These are phyloP conservation scores for Euura lappo DNA, from an alignment of 1,140 invertebrate genomes.

Conservation along the genomic window DNA sequence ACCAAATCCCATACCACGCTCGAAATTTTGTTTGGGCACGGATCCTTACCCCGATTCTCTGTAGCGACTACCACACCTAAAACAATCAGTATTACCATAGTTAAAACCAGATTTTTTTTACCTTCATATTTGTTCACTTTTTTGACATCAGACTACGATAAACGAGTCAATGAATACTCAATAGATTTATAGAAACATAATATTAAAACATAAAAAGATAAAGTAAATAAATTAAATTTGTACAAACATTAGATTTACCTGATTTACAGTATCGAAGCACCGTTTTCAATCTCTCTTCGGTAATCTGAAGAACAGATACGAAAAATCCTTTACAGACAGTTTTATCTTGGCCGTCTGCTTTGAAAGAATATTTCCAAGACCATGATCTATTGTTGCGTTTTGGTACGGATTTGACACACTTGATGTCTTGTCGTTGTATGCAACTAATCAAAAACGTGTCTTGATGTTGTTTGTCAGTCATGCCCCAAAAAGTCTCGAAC, in stretches of 20 bases:
- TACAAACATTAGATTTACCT: background rate
- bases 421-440: conserved; percentile 2
- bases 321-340: background rate
- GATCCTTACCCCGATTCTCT: background rate
- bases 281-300: background rate
- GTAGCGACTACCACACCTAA: background rate
- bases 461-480: background rate
- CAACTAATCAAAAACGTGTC: background rate
- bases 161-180: background rate
- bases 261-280: background rate
- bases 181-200: background rate
- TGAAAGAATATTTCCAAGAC: background rate
- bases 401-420: background rate
- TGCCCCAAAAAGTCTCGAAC: background rate
- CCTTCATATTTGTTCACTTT: background rate
- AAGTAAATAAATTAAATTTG: background rate
- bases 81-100: background rate
- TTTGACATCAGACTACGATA: background rate
- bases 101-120: background rate
- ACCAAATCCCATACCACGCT: background rate
- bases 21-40: background rate
- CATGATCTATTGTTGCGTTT: background rate
- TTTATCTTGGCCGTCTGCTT: background rate
- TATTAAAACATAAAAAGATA: background rate
- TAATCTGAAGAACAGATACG: background rate